Base-by-base conservation (phyloP, 2,888 invertebrate species). In the Apodemia mormo region DNA sequence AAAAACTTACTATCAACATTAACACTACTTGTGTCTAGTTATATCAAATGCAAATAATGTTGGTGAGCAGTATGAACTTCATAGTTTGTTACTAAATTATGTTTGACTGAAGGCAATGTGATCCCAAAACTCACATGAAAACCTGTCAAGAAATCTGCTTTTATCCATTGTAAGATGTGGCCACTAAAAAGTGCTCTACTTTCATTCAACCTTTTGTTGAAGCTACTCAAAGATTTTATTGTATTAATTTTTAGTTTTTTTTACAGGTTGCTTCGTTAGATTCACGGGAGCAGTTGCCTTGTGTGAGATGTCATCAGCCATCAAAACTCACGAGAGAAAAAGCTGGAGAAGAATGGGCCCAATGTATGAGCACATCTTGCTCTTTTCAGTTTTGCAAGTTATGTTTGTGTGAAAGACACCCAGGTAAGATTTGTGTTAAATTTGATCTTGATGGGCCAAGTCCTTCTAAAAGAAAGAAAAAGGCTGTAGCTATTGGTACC, bases 311-410 rank as follows among this genome's bases (percentile, higher is more conserved):
- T 74, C 77, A 82, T 37, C 86, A 87, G 66, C 93, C 93, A 22
- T 90, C 93, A n/a, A 90, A 90, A 79, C 85, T 93, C n/a, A 89
- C 87, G 65, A 81, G 85, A 72, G 90, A 91, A 75, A 66, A 73
- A 45, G 78, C 84, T 54, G 92, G 90, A 70, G 94, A 94, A 83
- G 88, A 93, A 79, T 94, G 94, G 94, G 92, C 89, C 68, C 90
- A 93, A 81, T 95, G 94, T 81, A 90, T 90, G 75, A 90, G 89
- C 79, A 76, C 74, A 70, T 86, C 87, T 76, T 94, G 94, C 83
- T 81, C 89, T 65, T 92, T 90, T 84, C 88, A 92, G 80, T 95
- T 93, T 82, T 94, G 94, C 82, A 90, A 86, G 76, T 86, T 87
- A 80, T 94, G 93, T 79, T 88, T 83, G 71, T 88, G 87, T 75